phyloP scores from a whole-genome alignment of 2,888 invertebrate genomes.

The Spilarctia lutea region DNA sequence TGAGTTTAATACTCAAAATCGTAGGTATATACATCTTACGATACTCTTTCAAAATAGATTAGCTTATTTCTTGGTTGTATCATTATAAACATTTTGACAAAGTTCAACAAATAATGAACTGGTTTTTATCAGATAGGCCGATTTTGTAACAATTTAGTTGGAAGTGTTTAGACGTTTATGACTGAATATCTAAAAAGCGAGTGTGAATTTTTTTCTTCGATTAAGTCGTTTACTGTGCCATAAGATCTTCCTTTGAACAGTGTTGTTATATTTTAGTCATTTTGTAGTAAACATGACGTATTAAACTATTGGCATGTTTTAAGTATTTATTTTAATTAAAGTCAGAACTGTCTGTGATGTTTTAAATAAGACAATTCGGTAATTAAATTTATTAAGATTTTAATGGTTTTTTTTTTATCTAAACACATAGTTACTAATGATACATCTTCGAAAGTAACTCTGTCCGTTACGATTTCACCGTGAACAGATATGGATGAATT shows the following conservation, averaged over 20 bases:
- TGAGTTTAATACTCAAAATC: not conserved
- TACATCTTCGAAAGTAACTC: no score
- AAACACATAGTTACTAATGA: no score
- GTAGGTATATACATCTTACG: not conserved
- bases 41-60: not conserved
- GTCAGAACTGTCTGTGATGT: constrained; percentile 76
- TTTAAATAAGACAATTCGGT: constrained; percentile 68
- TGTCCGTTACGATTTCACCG: no score
- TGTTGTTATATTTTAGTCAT: constrained; percentile 25
- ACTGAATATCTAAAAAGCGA: not conserved
- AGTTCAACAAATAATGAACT: not conserved
- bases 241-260: constrained; percentile 28
- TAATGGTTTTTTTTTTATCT: constrained; percentile 1
- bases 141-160: not conserved
- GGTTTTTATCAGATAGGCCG: no score
- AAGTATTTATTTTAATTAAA: constrained; percentile 63
- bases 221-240: constrained; percentile 35
- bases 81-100: not conserved
- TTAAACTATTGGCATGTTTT: constrained; percentile 54
- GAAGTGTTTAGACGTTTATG: not conserved
- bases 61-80: not conserved
- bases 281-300: constrained; percentile 33
- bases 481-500: no score
- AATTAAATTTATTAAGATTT: constrained; percentile 35
- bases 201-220: not conserved